Evolutionary conservation across 2,113 vertebrate species (phyloP).

Genomic region (Poeciliopsis prolifica): DNA sequence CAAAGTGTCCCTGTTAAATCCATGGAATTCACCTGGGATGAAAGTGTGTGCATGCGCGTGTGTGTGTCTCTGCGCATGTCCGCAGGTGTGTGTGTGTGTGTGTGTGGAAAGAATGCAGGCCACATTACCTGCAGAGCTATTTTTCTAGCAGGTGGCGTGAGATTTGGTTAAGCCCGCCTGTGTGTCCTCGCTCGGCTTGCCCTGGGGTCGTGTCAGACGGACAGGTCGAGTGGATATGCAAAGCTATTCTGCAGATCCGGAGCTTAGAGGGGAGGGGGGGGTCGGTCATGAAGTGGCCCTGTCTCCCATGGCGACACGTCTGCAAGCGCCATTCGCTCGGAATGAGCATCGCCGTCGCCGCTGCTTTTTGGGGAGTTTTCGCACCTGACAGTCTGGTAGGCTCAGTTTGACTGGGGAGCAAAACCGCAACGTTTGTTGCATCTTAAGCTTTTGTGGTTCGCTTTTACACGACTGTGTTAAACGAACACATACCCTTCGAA

Average conservation of each 20-base stretch:
- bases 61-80: not conserved
- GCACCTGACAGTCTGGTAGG: too few species aligned
- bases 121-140: constrained; percentile 71
- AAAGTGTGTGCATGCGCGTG: not conserved
- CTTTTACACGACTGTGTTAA: too few species aligned
- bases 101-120: constrained; percentile 27
- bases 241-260: constrained; percentile 71
- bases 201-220: constrained; percentile 69
- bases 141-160: constrained; percentile 66
- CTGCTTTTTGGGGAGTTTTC: too few species aligned
- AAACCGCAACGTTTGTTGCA: too few species aligned
- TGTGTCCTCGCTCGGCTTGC: constrained; percentile 32
- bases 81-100: not conserved
- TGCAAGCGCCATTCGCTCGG: constrained; percentile 59
- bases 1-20: constrained; percentile 78
- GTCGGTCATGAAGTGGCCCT: constrained; percentile 60
- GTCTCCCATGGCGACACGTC: constrained; percentile 67
- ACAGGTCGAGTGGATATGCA: constrained; percentile 77
- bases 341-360: constrained; percentile 24
- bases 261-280: constrained; percentile 64
- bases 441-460: too few species aligned
- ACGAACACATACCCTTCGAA: too few species aligned
- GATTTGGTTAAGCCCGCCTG: constrained; percentile 74
- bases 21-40: constrained; percentile 74
- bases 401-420: too few species aligned